These are phyloP conservation scores for Sakesphorus luctuosus DNA, from an alignment of 2,113 vertebrate species.

Conservation along the genomic window DNA sequence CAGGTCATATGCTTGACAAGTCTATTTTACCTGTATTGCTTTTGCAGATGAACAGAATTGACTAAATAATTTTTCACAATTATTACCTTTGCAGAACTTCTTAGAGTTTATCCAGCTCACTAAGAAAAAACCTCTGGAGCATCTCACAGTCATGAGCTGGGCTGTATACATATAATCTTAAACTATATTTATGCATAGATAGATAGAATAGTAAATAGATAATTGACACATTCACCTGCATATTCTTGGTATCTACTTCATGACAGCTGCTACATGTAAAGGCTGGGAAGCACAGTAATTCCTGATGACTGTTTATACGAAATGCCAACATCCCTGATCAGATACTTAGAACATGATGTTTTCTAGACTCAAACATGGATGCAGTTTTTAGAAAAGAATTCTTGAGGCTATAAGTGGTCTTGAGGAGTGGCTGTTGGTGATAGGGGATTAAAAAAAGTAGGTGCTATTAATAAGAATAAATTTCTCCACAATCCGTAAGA, in stretches of 20 bases:
- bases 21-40: background rate
- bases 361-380: background rate
- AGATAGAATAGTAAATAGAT: background rate
- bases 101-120: background rate
- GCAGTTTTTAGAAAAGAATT: background rate
- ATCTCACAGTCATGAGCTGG: background rate
- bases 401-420: background rate
- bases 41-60: background rate
- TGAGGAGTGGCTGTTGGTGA: background rate
- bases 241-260: background rate
- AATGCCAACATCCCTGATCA: background rate
- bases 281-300: background rate
- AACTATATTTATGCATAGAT: background rate
- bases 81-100: background rate
- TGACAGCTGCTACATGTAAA: background rate
- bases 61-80: background rate
- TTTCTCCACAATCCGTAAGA: background rate
- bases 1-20: background rate
- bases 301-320: background rate
- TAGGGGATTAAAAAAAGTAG: background rate
- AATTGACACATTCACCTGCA: background rate
- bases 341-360: background rate
- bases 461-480: background rate
- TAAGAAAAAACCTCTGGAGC: background rate
- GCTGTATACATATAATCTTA: background rate